phyloP scores from a whole-genome alignment of 2,113 vertebrate species.

The Acanthisitta chloris region DNA sequence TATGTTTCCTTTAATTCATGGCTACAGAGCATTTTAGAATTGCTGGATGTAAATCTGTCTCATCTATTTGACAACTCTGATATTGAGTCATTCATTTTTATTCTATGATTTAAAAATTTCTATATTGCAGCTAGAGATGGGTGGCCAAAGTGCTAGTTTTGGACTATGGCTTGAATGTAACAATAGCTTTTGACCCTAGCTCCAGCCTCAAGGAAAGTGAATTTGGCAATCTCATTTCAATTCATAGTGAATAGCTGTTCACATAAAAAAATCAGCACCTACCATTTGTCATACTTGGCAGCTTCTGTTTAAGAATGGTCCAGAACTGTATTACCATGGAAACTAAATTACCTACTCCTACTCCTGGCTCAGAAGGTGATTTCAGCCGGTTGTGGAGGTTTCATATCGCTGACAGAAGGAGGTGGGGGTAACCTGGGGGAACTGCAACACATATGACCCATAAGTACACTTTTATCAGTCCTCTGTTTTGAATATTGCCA shows the following conservation, averaged over 20 bases:
- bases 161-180: not conserved
- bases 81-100: slow-evolving; percentile 43
- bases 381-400: slow-evolving; percentile 19
- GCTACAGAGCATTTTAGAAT: slow-evolving; percentile 49
- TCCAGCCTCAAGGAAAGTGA: slow-evolving; percentile 55
- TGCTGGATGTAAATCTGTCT: slow-evolving; percentile 35
- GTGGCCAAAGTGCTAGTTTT: slow-evolving; percentile 13
- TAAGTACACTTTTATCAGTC: not conserved
- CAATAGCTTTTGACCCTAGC: slow-evolving; percentile 37
- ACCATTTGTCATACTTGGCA: slow-evolving; percentile 58
- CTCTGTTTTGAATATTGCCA: not conserved
- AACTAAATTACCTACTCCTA: slow-evolving; percentile 61
- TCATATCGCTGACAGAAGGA: not conserved
- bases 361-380: slow-evolving; percentile 49
- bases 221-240: slow-evolving; percentile 58
- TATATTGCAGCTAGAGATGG: slow-evolving; percentile 14
- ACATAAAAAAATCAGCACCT: slow-evolving; percentile 66
- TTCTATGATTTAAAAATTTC: slow-evolving; percentile 52
- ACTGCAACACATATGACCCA: not conserved
- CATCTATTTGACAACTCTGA: slow-evolving; percentile 19
- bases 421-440: not conserved
- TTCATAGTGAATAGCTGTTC: slow-evolving; percentile 58
- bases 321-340: slow-evolving; percentile 60
- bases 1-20: slow-evolving; percentile 48
- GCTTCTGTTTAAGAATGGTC: slow-evolving; percentile 63